Evolutionary conservation across 92 coral and sea anemone species (phyloP).

Genomic region (Metridium senile): DNA sequence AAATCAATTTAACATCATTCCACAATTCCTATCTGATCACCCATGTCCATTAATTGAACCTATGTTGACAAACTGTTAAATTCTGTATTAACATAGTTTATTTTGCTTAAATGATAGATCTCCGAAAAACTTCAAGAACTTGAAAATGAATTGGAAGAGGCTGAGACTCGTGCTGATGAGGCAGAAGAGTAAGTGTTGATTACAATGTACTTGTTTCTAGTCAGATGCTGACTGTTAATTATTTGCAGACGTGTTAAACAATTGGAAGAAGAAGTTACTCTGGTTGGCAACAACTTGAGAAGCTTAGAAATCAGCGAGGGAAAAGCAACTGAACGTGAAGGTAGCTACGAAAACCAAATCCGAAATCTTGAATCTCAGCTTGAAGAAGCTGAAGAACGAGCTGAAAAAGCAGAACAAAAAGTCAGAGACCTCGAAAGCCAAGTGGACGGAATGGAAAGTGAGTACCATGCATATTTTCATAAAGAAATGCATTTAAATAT

Average conservation of each 20-base stretch:
- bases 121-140: conserved; percentile 63
- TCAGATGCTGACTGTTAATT: neutral
- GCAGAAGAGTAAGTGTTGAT: conserved; percentile 88
- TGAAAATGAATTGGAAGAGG: conserved; percentile 88
- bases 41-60: too few relatives aligned
- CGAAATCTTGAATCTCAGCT: conserved; percentile 46
- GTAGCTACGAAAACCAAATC: conserved; percentile 65
- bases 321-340: conserved; percentile 72
- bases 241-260: conserved; percentile 73
- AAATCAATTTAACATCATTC: too few relatives aligned
- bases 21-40: too few relatives aligned
- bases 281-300: conserved; percentile 94
- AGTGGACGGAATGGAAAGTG: conserved; percentile 89
- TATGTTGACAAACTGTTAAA: too few relatives aligned
- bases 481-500: too few relatives aligned
- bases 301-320: conserved; percentile 97
- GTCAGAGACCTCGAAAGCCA: conserved; percentile 78
- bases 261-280: conserved; percentile 93
- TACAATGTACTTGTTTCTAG: too few relatives aligned
- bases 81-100: too few relatives aligned
- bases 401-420: conserved; percentile 75
- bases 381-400: conserved; percentile 87
- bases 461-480: neutral
- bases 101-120: conserved; percentile 37
- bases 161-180: conserved; percentile 80